Evolutionary conservation across 2,113 vertebrate species (phyloP).

Genomic region (Aptenodytes forsteri): DNA sequence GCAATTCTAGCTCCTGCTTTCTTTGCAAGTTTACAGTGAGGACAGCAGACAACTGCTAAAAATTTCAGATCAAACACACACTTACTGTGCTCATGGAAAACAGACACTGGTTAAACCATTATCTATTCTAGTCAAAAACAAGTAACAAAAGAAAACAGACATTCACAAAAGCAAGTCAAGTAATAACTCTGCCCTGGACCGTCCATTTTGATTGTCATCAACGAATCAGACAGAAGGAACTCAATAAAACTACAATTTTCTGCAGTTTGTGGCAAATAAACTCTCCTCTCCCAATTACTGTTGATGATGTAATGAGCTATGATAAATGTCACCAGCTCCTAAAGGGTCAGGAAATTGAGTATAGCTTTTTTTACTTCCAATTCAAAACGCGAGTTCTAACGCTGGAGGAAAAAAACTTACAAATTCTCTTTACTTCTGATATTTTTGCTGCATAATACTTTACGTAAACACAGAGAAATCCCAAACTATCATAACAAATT

Average conservation of each 20-base stretch:
- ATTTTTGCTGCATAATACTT: slow-evolving; percentile 54
- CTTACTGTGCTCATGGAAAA: background rate
- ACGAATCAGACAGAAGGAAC: background rate
- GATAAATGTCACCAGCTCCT: slow-evolving; percentile 20
- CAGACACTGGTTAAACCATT: slow-evolving; percentile 18
- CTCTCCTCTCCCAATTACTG: background rate
- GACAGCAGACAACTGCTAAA: background rate
- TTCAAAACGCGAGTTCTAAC: background rate
- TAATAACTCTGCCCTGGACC: background rate
- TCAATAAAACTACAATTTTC: slow-evolving; percentile 49
- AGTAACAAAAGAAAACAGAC: slow-evolving; percentile 21
- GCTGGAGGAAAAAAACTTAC: background rate
- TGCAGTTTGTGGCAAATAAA: slow-evolving; percentile 20
- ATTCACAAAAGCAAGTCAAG: slow-evolving; percentile 35
- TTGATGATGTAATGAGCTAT: slow-evolving; percentile 31
- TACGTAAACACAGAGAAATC: slow-evolving; percentile 37
- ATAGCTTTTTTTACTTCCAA: slow-evolving; percentile 20
- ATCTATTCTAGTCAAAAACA: slow-evolving; percentile 15
- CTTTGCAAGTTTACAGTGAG: background rate
- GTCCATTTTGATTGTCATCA: slow-evolving; percentile 13
- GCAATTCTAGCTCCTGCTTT: background rate
- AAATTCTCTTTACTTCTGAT: background rate
- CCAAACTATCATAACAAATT: slow-evolving; percentile 40
- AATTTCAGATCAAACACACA: background rate
- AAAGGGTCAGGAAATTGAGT: slow-evolving; percentile 2